Evolutionary conservation across 2,888 invertebrate genomes (phyloP).

Genomic region (Punctoribates punctum): DNA sequence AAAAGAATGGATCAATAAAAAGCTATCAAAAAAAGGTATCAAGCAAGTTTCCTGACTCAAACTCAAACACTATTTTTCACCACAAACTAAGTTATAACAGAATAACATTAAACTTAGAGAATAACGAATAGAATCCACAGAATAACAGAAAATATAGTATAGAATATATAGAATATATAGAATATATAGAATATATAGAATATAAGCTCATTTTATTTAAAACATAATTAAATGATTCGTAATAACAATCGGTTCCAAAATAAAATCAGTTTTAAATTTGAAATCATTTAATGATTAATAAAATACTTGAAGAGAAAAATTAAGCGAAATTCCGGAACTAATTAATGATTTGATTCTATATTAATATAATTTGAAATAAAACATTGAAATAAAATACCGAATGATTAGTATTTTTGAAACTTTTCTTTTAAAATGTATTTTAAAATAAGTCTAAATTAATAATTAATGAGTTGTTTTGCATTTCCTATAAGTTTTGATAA

Average conservation of each 20-base stretch:
- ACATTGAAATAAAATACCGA: slow-evolving; percentile 4
- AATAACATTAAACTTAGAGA: too few relatives aligned
- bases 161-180: not conserved
- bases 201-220: slow-evolving; percentile 26
- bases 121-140: too few relatives aligned
- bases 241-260: slow-evolving; percentile 8
- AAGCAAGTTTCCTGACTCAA: too few relatives aligned
- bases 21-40: too few relatives aligned
- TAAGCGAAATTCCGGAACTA: not conserved
- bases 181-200: not conserved
- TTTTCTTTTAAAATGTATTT: too few relatives aligned
- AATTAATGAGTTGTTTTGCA: too few relatives aligned
- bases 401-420: too few relatives aligned
- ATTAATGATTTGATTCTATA: not conserved
- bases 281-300: slow-evolving; percentile 12
- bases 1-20: too few relatives aligned
- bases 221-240: slow-evolving; percentile 14
- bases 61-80: too few relatives aligned
- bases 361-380: not conserved
- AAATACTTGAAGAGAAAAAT: not conserved
- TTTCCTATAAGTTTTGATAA: too few relatives aligned
- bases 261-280: not conserved
- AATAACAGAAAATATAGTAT: not conserved
- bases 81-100: too few relatives aligned
- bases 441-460: too few relatives aligned